Evolutionary conservation across 2,797 vertebrate species (phyloP).

Genomic region (Fistularia commersonii): DNA sequence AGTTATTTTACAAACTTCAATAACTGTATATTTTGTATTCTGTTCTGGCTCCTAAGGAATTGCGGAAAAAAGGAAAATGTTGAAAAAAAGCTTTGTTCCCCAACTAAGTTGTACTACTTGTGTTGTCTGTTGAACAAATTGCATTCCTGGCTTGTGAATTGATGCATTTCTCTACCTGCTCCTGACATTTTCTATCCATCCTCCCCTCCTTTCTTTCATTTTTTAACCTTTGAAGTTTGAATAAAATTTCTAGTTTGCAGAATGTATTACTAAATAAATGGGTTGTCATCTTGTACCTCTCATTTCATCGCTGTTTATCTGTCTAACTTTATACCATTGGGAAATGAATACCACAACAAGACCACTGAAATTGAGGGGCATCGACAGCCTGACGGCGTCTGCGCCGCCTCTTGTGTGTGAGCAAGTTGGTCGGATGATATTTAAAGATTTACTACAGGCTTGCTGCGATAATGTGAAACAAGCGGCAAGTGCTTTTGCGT

Average conservation of each 20-base stretch:
- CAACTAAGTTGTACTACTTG: conserved; percentile 82
- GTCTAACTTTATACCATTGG: conserved; percentile 4
- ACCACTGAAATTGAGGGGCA: too few species aligned
- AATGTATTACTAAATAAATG: conserved; percentile 91
- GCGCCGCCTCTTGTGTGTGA: too few species aligned
- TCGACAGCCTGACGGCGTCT: too few species aligned
- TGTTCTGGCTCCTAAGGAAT: conserved; percentile 85
- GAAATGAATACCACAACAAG: too few species aligned
- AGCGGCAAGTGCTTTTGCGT: too few species aligned
- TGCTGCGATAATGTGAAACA: too few species aligned
- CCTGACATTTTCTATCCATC: conserved; percentile 51
- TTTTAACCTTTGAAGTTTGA: conserved; percentile 77
- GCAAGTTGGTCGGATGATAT: too few species aligned
- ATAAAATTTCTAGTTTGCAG: conserved; percentile 85
- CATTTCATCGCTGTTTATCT: conserved; percentile 62
- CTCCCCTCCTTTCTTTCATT: conserved; percentile 64
- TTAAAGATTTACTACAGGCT: too few species aligned
- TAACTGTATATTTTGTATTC: conserved; percentile 91
- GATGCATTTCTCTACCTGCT: conserved; percentile 68
- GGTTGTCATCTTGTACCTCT: conserved; percentile 81
- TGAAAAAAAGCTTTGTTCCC: conserved; percentile 82
- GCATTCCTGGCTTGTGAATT: conserved; percentile 81
- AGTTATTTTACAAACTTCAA: conserved; percentile 83
- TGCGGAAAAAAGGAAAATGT: conserved; percentile 63
- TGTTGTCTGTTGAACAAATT: conserved; percentile 83